Evolutionary conservation across 1,140 invertebrate species (phyloP), one percentile per base, ranked within the genome.

Genomic region (Cepaea nemoralis): DNA sequence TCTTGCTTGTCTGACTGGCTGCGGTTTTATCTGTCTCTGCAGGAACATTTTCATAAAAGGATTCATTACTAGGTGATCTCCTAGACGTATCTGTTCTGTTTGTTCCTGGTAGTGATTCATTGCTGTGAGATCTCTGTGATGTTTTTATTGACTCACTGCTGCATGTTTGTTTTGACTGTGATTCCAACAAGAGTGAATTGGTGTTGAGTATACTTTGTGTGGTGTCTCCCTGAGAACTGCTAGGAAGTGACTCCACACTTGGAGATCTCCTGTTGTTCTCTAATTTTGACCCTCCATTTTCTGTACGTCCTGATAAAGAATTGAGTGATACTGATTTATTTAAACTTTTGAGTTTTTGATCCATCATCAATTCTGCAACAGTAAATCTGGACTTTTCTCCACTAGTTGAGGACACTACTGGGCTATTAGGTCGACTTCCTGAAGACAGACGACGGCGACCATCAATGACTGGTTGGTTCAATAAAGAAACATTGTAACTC

Each of bases 401-500:
- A 63, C 71, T 19, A 0, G 35, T 75, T 31, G 59, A 66, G n/a
- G 63, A 27, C 12, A 85, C 48, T 42, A 81, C 80, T 33, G 86
- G 86, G 69, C 86, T 87, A 73, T 70, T 85, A 27, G 86, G 86
- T 59, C 86, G 81, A 70, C 86, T 87, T 22, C 85, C 85, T 45
- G 86, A 85, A 27, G 81, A 83, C 78, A 85, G 85, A 0, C 85
- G 48, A 59, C 79, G 83, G n/a, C 86, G 81, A 0, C 84, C 86
- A 83, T 87, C 86, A 40, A 87, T 80, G 0, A 87, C 84, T 6
- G 86, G 86, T 19, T 82, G 83, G 67, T 77, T 84, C 33, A 66
- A 75, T n/a, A 48, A 48, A 48, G 22, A 19, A 48, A 77, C 12
- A 33, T 16, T 42, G n/a, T 24, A 8, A 50, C 35, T 45, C 27